Evolutionary conservation across 1,140 invertebrate species (phyloP), one percentile per base, ranked within the genome.

Genomic region (Chymomyza costata): DNA sequence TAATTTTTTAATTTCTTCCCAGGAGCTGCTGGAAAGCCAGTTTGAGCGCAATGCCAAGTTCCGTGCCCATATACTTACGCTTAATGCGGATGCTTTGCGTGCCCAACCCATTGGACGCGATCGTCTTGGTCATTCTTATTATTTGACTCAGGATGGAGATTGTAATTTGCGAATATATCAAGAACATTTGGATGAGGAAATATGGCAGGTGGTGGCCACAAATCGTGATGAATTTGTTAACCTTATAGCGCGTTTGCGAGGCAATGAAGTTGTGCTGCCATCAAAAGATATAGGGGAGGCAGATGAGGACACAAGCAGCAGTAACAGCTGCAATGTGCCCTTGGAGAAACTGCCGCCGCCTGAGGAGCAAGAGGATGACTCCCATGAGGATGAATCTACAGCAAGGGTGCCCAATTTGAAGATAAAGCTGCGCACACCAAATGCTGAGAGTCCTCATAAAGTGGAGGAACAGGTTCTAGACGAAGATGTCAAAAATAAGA

Each of bases 1-100:
- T 6, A 34, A 2, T 3, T 1, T 21, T 8, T 13, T 14, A 2
- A 0, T 18, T 67, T 38, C 74, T 51, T 87, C 87, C 11, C 82
- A 97, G 95, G 90, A 93, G 82, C 87, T 99, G 35, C 87, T 98
- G 55, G 97, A 99, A 87, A 90, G 92, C 65, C 97, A 99, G 86
- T 99, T 99, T 88, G 96, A 98, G 82, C 90, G 90, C 59, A 97
- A 99, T 89, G 87, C 89, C 32, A 98, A 96, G 83, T 98, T 99
- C 86, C 97, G 98, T 86, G 91, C 91, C 63, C 93, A 96, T 85
- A 90, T 98, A 3, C 97, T 97, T 85, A 92, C 93, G 68, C 85
- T 93, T 37, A 89, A 91, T 59, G 91, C 94, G 21, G 88, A 90
- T 41, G 92, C 95, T 19, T 88, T 99, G 38, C 89, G 97, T 34